Base-by-base conservation (phyloP, 1,140 invertebrate species). In the Tetramorium parvispinum region DNA sequence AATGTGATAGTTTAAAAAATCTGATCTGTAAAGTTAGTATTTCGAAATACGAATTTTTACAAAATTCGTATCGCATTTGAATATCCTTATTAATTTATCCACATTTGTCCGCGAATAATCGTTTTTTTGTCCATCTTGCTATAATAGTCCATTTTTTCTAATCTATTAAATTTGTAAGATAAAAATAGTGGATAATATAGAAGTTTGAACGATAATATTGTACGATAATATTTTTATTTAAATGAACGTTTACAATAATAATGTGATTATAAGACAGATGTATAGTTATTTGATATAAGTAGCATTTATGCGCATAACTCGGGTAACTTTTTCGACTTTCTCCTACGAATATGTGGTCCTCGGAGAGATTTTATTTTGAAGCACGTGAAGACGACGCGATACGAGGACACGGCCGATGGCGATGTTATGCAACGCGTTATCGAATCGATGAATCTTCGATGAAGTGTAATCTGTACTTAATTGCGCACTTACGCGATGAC, bases 371-470 rank as follows among this genome's bases (percentile, higher is more conserved):
- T 82, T 73, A 82, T 82, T 82, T 82, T 73, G 24, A 82, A 73
- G 66, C 21, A 24, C 24, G 66, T 82, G n/a, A n/a, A n/a, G n/a
- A n/a, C 37, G 27, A 49, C 43, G 27, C 37, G 78, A 73, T 73
- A 24, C 66, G 79, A 82, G 79, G 37, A 82, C 51, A 82, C 49
- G 40, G 77, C 66, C 79, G 79, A 82, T 46, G 86, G 61, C 78
- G 57, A 85, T 79, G 66, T 89, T 90, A 78, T 71, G 65, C 86
- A 90, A 90, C 65, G 66, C 68, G 87, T 89, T 89, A 89, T 89
- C 85, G 82, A 88, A 89, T 86, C 88, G 83, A 82, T 71, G 79
- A 86, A 70, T 53, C 82, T 86, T 53, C 65, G 46, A 68, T 53
- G 65, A 32, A 40, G 65, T n/a, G 63, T 82, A 59, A 82, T 82